A percentile compares a stretch with the other conserved stretches of the same genome.
Evolutionary conservation across 2,888 invertebrate genomes (phyloP).

Genomic region (Cactoblastis cactorum): DNA sequence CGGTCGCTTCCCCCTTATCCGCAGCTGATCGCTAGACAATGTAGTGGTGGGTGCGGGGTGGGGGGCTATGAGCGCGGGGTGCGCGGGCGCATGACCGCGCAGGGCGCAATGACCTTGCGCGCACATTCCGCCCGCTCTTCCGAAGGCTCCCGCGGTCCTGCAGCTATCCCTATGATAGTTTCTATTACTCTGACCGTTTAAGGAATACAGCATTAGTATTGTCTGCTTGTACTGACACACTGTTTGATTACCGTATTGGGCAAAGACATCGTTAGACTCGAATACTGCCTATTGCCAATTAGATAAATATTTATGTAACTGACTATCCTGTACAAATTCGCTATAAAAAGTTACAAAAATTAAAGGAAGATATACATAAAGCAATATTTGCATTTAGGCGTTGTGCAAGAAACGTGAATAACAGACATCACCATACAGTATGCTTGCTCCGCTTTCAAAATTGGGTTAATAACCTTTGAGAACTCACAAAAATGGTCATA

Average conservation of each 20-base stretch:
- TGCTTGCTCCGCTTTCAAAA: slow-evolving; percentile 39
- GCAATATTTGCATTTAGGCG: slow-evolving; percentile 1
- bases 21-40: slow-evolving; percentile 74
- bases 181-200: slow-evolving; percentile 45
- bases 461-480: slow-evolving; percentile 67
- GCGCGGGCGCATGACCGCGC: slow-evolving; percentile 75
- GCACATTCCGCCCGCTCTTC: slow-evolving; percentile 70
- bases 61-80: slow-evolving; percentile 31
- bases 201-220: slow-evolving; percentile 31
- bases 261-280: slow-evolving; percentile 20
- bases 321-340: not conserved
- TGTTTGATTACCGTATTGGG: slow-evolving; percentile 24
- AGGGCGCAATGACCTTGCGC: slow-evolving; percentile 79
- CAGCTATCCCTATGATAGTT: slow-evolving; percentile 53
- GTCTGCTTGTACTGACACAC: slow-evolving; percentile 29
- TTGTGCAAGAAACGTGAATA: slow-evolving; percentile 25
- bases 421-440: slow-evolving; percentile 16
- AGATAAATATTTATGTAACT: slow-evolving; percentile 18
- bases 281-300: slow-evolving; percentile 28
- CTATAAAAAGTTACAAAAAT: not conserved
- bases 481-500: slow-evolving; percentile 42
- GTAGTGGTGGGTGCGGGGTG: slow-evolving; percentile 51
- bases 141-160: slow-evolving; percentile 60
- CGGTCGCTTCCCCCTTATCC: slow-evolving; percentile 70
- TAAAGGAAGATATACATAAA: not conserved